phyloP scores from a whole-genome alignment of 2,888 invertebrate genomes.

The Dicroscelio sp. region DNA sequence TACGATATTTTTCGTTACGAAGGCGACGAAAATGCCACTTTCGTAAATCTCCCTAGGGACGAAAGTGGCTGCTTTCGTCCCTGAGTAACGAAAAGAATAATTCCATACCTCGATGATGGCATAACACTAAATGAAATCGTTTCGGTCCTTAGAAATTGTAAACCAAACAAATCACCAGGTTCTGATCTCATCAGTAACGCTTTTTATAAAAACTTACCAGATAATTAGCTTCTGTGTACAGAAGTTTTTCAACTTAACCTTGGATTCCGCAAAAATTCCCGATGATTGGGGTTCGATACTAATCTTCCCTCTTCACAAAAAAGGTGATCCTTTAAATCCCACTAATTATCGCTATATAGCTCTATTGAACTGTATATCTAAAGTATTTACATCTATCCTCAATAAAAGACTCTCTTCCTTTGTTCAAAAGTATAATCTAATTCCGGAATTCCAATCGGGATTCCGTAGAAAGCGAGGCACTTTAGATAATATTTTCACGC shows the following conservation, averaged over 20 bases:
- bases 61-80: no score
- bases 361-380: conserved; percentile 35
- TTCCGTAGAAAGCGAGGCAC: conserved; percentile 16
- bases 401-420: not conserved
- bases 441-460: conserved; percentile 19
- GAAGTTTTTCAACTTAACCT: conserved; percentile 37
- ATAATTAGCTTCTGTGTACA: not conserved
- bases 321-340: conserved; percentile 16
- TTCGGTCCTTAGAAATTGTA: not conserved
- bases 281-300: conserved; percentile 12
- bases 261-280: conserved; percentile 5
- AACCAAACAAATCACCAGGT: not conserved
- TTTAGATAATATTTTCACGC: conserved; percentile 3
- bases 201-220: conserved; percentile 43
- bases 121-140: not conserved
- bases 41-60: no score
- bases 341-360: conserved; percentile 39
- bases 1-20: no score
- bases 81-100: no score
- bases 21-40: no score
- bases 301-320: conserved; percentile 49
- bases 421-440: not conserved
- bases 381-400: conserved; percentile 28
- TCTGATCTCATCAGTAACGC: not conserved
- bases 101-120: not conserved